Evolutionary conservation across 1,140 invertebrate species (phyloP).

Genomic region (Drosophila athabasca): DNA sequence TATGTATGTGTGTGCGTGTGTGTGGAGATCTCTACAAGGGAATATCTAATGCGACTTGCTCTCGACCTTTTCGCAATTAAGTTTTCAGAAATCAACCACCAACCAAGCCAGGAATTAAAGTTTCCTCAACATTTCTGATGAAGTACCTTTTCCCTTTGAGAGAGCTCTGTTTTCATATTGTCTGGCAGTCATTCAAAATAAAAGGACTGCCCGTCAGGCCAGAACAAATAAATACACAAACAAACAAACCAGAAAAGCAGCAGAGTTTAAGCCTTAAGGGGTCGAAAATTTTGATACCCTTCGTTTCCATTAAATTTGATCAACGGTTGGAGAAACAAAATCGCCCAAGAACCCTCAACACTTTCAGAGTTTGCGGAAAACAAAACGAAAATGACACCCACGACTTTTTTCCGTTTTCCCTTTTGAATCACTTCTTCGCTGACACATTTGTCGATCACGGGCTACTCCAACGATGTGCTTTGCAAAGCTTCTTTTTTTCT

Average conservation of each 20-base stretch:
- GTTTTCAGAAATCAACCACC: conserved; percentile 50
- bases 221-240: background rate
- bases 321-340: too few species aligned
- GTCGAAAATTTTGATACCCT: too few species aligned
- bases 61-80: conserved; percentile 55
- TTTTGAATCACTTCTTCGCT: too few species aligned
- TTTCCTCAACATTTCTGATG: conserved; percentile 42
- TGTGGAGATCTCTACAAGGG: conserved; percentile 34
- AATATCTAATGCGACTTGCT: conserved; percentile 53
- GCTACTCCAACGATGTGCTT: too few species aligned
- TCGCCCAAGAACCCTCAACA: too few species aligned
- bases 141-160: conserved; percentile 7
- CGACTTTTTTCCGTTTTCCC: too few species aligned
- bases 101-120: conserved; percentile 38
- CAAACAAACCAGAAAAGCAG: conserved; percentile 2
- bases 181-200: conserved; percentile 4
- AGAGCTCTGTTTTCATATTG: conserved; percentile 15
- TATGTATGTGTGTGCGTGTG: background rate
- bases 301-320: too few species aligned
- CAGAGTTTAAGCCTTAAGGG: background rate
- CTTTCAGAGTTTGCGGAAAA: too few species aligned
- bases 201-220: background rate
- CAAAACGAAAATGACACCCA: too few species aligned
- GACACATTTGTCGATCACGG: too few species aligned
- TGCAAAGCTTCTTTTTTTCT: too few species aligned